Evolutionary conservation across 2,888 invertebrate species (phyloP).

Genomic region (Campoletis raptor): DNA sequence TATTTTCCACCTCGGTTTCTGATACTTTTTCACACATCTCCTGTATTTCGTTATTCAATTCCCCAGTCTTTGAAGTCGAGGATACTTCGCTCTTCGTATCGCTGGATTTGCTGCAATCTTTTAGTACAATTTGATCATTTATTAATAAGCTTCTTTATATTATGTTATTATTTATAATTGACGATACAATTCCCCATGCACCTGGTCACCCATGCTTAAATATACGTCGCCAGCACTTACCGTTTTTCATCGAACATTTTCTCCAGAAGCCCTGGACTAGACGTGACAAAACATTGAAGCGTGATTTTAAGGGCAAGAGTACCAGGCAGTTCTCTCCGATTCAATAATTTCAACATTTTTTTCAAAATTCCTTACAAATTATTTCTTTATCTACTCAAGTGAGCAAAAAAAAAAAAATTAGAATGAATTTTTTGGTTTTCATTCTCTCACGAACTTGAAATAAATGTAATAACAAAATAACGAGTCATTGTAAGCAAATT

Average conservation of each 20-base stretch:
- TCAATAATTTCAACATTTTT: constrained; percentile 2
- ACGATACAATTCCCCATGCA: constrained; percentile 40
- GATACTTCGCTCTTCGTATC: constrained; percentile 4
- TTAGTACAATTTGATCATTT: constrained; percentile 12
- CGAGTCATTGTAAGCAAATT: neutral
- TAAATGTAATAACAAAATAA: neutral
- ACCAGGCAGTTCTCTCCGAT: neutral
- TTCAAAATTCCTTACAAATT: neutral
- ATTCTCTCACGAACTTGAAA: neutral
- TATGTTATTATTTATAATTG: neutral
- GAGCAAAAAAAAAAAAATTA: neutral
- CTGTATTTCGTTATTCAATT: neutral
- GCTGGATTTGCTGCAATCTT: constrained; percentile 55
- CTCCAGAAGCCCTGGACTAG: constrained; percentile 13
- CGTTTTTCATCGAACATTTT: constrained; percentile 6
- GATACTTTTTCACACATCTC: neutral
- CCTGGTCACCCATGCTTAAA: constrained; percentile 56
- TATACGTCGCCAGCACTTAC: constrained; percentile 57
- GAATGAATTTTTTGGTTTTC: neutral
- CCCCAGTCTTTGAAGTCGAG: constrained; percentile 24
- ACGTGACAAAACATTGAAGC: constrained; percentile 55
- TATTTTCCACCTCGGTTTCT: neutral
- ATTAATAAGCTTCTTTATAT: neutral
- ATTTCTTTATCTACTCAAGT: neutral
- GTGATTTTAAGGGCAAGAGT: constrained; percentile 22